phyloP scores from a whole-genome alignment of 2,113 vertebrate genomes.

The Xiphophorus maculatus region DNA sequence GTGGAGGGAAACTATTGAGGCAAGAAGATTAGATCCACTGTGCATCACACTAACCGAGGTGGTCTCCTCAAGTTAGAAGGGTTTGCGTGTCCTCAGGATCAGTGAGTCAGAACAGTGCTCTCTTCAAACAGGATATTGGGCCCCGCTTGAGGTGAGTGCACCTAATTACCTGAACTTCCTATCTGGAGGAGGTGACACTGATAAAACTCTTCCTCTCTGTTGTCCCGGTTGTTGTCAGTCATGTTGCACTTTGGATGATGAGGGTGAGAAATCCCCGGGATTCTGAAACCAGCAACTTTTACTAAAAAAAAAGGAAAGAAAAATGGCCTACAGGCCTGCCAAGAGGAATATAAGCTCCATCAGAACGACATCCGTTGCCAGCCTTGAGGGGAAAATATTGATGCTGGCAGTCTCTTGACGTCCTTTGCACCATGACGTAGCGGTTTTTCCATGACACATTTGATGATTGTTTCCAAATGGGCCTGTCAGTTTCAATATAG shows the following conservation, averaged over 20 bases:
- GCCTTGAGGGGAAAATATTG: constrained; percentile 78
- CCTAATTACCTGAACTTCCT: constrained; percentile 79
- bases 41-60: constrained; percentile 51
- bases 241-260: constrained; percentile 25
- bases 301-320: constrained; percentile 2
- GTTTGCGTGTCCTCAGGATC: constrained; percentile 47
- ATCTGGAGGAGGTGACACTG: constrained; percentile 76
- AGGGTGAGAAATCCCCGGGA: constrained; percentile 7
- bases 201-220: constrained; percentile 71
- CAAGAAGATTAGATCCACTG: constrained; percentile 54
- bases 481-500: constrained; percentile 79
- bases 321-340: constrained; percentile 30
- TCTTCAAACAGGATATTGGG: constrained; percentile 76
- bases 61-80: constrained; percentile 40
- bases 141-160: constrained; percentile 61
- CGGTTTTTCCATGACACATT: constrained; percentile 82
- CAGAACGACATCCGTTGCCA: constrained; percentile 58
- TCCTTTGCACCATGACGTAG: constrained; percentile 74
- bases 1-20: constrained; percentile 54
- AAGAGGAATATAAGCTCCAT: constrained; percentile 48
- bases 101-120: constrained; percentile 75
- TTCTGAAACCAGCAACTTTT: constrained; percentile 19
- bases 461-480: constrained; percentile 85
- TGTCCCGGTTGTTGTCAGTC: constrained; percentile 44
- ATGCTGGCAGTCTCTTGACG: constrained; percentile 71